phyloP scores from a whole-genome alignment of 2,888 invertebrate species.

The Eupithecia subfuscata region DNA sequence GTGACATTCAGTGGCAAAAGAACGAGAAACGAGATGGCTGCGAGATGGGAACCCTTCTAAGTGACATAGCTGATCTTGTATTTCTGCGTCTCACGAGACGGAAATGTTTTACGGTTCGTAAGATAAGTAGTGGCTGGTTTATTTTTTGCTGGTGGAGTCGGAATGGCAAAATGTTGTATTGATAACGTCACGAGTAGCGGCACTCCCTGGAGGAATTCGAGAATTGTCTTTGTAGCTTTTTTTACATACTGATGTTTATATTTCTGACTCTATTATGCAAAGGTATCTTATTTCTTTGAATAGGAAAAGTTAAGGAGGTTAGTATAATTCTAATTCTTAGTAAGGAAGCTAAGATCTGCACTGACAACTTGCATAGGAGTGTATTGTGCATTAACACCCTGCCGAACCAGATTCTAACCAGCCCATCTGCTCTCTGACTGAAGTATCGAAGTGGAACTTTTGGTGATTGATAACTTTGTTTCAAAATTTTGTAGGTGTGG shows the following conservation, averaged over 20 bases:
- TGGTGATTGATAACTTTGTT: too few relatives aligned
- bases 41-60: background rate
- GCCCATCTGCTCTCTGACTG: too few relatives aligned
- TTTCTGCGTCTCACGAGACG: constrained; percentile 34
- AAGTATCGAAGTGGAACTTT: too few relatives aligned
- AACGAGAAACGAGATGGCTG: too few relatives aligned
- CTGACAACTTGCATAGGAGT: too few relatives aligned
- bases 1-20: background rate
- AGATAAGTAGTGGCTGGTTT: constrained; percentile 42
- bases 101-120: constrained; percentile 42
- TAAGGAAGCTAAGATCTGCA: too few relatives aligned
- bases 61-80: constrained; percentile 20
- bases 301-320: background rate
- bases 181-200: constrained; percentile 27
- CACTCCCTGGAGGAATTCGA: constrained; percentile 11
- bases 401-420: too few relatives aligned
- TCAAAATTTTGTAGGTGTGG: too few relatives aligned
- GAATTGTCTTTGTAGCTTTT: constrained; percentile 1
- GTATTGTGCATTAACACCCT: too few relatives aligned
- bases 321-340: background rate
- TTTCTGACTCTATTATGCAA: background rate
- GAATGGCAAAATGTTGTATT: constrained; percentile 34
- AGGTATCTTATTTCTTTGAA: background rate
- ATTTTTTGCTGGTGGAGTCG: constrained; percentile 34
- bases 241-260: background rate